These are phyloP conservation scores for Synergus gifuensis DNA, from an alignment of 2,888 invertebrate species.

Conservation along the genomic window DNA sequence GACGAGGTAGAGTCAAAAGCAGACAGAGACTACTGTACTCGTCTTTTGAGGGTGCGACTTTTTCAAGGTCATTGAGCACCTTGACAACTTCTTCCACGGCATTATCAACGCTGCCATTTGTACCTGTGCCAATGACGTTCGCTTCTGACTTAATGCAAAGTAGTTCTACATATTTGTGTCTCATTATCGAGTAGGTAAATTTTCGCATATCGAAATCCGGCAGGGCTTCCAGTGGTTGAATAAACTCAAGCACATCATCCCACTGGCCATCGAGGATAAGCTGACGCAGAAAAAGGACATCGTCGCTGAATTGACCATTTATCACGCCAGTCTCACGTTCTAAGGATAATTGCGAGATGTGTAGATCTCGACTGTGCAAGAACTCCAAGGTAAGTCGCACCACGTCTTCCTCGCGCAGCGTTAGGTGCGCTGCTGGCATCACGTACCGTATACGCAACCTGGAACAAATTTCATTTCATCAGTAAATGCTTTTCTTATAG, in stretches of 20 bases:
- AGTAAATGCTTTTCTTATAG: not conserved
- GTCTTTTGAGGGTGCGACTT: constrained; percentile 93
- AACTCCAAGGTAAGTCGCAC: constrained; percentile 92
- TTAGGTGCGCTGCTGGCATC: constrained; percentile 92
- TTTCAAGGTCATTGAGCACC: constrained; percentile 93
- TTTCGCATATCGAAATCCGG: constrained; percentile 90
- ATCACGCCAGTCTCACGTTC: constrained; percentile 97
- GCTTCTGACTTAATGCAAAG: constrained; percentile 97
- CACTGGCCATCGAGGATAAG: constrained; percentile 98
- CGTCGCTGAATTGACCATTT: constrained; percentile 95
- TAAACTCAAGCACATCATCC: constrained; percentile 98
- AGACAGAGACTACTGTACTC: constrained; percentile 96
- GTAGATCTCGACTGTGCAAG: constrained; percentile 92
- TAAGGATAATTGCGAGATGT: constrained; percentile 93
- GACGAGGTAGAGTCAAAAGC: constrained; percentile 92
- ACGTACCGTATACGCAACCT: constrained; percentile 79
- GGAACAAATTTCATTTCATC: constrained; percentile 53
- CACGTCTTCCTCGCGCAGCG: constrained; percentile 93
- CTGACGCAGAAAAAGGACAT: constrained; percentile 95
- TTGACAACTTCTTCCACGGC: constrained; percentile 97
- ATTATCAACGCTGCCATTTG: constrained; percentile 90
- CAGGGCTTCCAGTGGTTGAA: constrained; percentile 92
- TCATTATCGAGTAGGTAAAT: constrained; percentile 90
- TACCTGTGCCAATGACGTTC: constrained; percentile 84
- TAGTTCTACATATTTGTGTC: constrained; percentile 96